Base-by-base conservation (phyloP, 92 coral and sea anemone species). In the Phymanthus crucifer region DNA sequence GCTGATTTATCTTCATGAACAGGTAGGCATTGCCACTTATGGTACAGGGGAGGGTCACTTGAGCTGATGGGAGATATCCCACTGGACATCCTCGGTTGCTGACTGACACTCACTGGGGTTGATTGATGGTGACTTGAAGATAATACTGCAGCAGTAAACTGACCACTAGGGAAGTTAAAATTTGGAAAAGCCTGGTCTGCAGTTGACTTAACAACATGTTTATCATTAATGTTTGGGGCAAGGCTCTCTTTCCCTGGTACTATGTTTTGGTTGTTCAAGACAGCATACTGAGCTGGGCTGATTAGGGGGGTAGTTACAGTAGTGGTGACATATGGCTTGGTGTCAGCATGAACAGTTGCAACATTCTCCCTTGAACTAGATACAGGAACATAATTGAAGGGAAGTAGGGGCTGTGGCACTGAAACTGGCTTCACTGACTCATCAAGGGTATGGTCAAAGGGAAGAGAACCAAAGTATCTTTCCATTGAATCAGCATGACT, bases 231-330 rank as follows among this genome's bases (percentile, higher is more conserved):
- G 27, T 2, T 54, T 29, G 71, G 71, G 14, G 11, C 6, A 18
- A 31, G 14, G 9, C 34, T 66, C n/a, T 29, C 5, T 34, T 66
- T 11, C 37, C 23, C 31, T 34, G 4, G 5, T 11, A 34, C 71
- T 29, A 34, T 34, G 5, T 29, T 17, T 66, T 66, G 71, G 6
- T 17, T 66, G 71, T 66, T 66, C 38, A 29, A 24, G 34, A 66
- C 38, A 21, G 71, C 19, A 66, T 66, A 66, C 35, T 66, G 71
- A 29, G 71, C 71, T 29, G 71, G 71, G 71, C 71, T 66, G 34
- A 66, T 66, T 6, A 61, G 31, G 33, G 29, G 68, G 29, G 48
- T 0, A 10, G 14, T 43, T 8, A 43, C 13, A 54, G 64, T 54
- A 54, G 64, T 19, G n/a, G 64, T 54, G n/a, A 27, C n/a, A 9